Conservation (phyloP, 1,140 invertebrate species). For the Potamilus streckersoni region DNA sequence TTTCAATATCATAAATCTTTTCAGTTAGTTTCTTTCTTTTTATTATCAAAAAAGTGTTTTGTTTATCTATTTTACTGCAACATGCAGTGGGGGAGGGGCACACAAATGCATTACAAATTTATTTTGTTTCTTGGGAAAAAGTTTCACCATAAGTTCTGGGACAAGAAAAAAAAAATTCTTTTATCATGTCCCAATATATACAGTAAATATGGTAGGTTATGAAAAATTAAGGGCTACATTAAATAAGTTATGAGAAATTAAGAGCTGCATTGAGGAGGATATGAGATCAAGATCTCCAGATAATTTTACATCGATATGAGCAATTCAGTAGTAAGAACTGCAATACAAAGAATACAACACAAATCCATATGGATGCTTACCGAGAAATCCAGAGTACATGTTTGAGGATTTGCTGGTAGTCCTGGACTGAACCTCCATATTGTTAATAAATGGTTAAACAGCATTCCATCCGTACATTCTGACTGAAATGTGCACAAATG, state of each 20-base stretch:
- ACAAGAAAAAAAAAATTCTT: too few species aligned
- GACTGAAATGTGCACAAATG: conserved; percentile 71
- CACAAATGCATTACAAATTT: too few species aligned
- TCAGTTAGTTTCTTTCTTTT: too few species aligned
- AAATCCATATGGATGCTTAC: conserved; percentile 59
- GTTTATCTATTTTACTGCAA: too few species aligned
- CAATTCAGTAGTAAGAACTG: background rate
- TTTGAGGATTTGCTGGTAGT: conserved; percentile 81
- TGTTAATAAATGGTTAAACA: conserved; percentile 93
- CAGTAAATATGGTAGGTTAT: background rate
- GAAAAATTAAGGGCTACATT: background rate
- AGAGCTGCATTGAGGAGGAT: background rate
- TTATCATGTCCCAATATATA: too few species aligned
- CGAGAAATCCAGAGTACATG: conserved; percentile 90
- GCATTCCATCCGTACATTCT: conserved; percentile 86
- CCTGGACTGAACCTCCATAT: conserved; percentile 94
- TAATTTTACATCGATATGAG: background rate
- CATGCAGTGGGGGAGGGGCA: too few species aligned
- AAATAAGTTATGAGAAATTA: background rate
- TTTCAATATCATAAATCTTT: too few species aligned
- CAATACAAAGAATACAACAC: background rate
- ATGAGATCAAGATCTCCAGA: background rate
- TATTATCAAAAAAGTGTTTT: too few species aligned
- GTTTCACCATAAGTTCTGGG: too few species aligned
- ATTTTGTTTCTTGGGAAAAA: too few species aligned